Percentiles rank a stretch among this genome's conserved stretches.
Evolutionary conservation across 2,888 invertebrate genomes (phyloP).

Genomic region (Drosophila nr. fundita): DNA sequence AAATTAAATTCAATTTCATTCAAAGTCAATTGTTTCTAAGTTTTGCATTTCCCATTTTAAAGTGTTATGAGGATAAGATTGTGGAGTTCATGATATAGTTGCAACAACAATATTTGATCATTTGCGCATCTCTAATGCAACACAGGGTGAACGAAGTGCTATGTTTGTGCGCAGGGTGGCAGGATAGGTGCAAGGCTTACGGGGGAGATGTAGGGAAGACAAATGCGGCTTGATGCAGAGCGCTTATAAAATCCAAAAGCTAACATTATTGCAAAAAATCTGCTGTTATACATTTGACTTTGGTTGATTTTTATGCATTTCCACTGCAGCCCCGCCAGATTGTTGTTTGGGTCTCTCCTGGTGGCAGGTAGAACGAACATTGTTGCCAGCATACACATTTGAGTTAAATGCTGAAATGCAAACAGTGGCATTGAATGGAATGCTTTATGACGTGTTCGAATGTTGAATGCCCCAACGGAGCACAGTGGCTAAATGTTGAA

Average conservation of each 20-base stretch:
- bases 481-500: not conserved
- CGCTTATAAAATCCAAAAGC: constrained; percentile 69
- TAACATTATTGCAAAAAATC: constrained; percentile 75
- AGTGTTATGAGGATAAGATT: not conserved
- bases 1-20: not conserved
- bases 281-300: constrained; percentile 70
- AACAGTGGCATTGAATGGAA: constrained; percentile 16
- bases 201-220: constrained; percentile 22
- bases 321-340: constrained; percentile 19
- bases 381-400: constrained; percentile 25
- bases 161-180: not conserved
- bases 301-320: constrained; percentile 68
- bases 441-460: constrained; percentile 26
- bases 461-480: constrained; percentile 4
- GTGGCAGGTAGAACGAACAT: constrained; percentile 30
- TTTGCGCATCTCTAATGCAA: constrained; percentile 49
- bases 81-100: no score
- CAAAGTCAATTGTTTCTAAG: not conserved
- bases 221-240: constrained; percentile 61
- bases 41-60: not conserved
- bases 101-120: not conserved
- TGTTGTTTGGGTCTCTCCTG: constrained; percentile 13
- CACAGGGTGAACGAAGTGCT: not conserved
- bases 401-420: constrained; percentile 25
- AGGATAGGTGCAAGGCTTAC: not conserved